These are phyloP conservation scores for Orchestes rusci DNA, from an alignment of 2,888 invertebrate genomes.

Conservation along the genomic window DNA sequence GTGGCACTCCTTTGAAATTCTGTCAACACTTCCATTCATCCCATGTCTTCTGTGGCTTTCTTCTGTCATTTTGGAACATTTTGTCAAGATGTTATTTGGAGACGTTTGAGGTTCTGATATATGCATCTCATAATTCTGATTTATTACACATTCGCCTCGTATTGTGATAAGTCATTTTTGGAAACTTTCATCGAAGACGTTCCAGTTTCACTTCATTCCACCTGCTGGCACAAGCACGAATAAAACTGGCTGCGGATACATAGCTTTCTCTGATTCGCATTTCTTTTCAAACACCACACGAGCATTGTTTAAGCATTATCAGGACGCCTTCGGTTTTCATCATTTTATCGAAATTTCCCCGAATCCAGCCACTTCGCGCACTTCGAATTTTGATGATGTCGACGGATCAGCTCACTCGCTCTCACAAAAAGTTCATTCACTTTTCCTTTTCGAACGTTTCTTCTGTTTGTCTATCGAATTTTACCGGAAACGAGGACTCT, in stretches of 20 bases:
- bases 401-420: constrained; percentile 39
- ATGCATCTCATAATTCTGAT: constrained; percentile 60
- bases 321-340: constrained; percentile 23
- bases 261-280: constrained; percentile 32
- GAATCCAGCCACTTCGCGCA: constrained; percentile 28
- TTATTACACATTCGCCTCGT: constrained; percentile 28
- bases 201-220: constrained; percentile 38
- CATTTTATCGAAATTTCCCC: constrained; percentile 31
- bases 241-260: constrained; percentile 34
- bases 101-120: constrained; percentile 51
- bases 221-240: constrained; percentile 42
- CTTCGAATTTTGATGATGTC: constrained; percentile 42
- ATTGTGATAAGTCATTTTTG: constrained; percentile 40
- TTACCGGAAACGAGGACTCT: neutral
- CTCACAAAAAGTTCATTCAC: constrained; percentile 38
- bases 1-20: constrained; percentile 46
- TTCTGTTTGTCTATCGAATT: neutral
- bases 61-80: constrained; percentile 61
- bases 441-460: constrained; percentile 29
- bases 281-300: constrained; percentile 24
- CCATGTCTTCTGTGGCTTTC: constrained; percentile 66
- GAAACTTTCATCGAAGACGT: constrained; percentile 33
- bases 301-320: constrained; percentile 30
- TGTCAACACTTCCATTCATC: constrained; percentile 62
- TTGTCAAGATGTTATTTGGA: constrained; percentile 59